Conservation (phyloP, 1,140 invertebrate genomes). For the Paraescarpia echinospica region DNA sequence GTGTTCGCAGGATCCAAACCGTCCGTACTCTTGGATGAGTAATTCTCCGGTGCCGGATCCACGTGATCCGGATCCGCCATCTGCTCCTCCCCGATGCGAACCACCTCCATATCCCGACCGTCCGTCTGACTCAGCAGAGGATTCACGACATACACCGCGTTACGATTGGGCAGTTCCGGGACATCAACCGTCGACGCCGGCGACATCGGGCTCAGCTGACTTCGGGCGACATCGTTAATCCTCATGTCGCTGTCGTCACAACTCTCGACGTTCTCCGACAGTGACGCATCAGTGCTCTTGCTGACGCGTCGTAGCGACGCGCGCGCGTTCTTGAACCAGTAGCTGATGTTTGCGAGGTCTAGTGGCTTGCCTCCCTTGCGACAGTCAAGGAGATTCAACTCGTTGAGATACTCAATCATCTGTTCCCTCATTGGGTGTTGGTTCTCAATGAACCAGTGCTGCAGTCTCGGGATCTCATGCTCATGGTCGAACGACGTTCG, state of each 20-base stretch:
- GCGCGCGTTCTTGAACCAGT: conserved; percentile 98
- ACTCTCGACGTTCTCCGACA: neutral
- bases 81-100: neutral
- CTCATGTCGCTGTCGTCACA: neutral
- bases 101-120: conserved; percentile 11
- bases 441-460: conserved; percentile 92
- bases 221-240: neutral
- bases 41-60: neutral
- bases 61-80: neutral
- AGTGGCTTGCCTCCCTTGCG: conserved; percentile 84
- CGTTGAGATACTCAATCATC: conserved; percentile 87
- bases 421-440: conserved; percentile 81
- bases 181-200: neutral
- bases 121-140: conserved; percentile 10
- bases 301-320: conserved; percentile 84
- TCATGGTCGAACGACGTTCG: conserved; percentile 89
- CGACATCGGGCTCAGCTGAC: neutral
- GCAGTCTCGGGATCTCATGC: conserved; percentile 88
- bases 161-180: conserved; percentile 25
- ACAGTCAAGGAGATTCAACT: conserved; percentile 89
- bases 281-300: neutral
- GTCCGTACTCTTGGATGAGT: neutral
- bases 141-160: conserved; percentile 22
- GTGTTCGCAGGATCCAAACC: neutral
- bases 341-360: conserved; percentile 96